Base-by-base conservation (phyloP, 2,113 vertebrate species). In the Sterna hirundo region DNA sequence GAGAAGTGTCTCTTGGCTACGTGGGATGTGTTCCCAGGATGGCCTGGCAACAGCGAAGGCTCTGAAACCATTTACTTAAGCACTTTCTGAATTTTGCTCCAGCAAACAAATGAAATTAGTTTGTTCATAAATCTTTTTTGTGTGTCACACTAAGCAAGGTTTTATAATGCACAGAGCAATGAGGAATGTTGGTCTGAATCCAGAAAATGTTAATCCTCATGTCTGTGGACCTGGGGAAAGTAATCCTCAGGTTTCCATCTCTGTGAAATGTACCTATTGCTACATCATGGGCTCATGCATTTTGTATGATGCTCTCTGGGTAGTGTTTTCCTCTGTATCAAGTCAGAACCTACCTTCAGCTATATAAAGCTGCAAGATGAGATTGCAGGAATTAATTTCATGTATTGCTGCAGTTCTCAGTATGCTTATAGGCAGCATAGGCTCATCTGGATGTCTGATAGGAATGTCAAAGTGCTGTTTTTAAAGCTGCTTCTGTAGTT, bases 391-490 rank as follows among this genome's bases (percentile, higher is more conserved):
- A 86, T 86, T 60, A 55, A 70, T 79, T 86, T 34, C 55, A 4
- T 12, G 40, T 30, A 14, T 57, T 80, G 36, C 52, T 84, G 23
- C 16, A 9, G 19, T 69, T 82, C 64, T 52, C 8, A 4, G 34
- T 13, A 2, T 29, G 12, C 70, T 72, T 38, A 21, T 13, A 27
- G 69, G 5, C 2, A 3, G 21, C 16, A 14, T 22, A 44, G 74
- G 18, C 51, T 79, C 51, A 18, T 42, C 51, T 52, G 51, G 23
- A 5, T 34, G 23, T 17, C 49, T 21, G 40, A 27, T 49, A 8
- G 0, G 1, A 2, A 1, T 23, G 44, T 16, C 23, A 11, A 40
- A 29, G 21, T 47, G 75, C 55, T 34, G 65, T 0, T 36, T 22
- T 68, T 80, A 29, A 54, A 68, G 42, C 61, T 42, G 58, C 30